A percentile compares a stretch with the other conserved stretches of the same genome.
These are phyloP conservation scores for Bothrops jararaca DNA, from an alignment of 2,113 vertebrate species.

Conservation along the genomic window DNA sequence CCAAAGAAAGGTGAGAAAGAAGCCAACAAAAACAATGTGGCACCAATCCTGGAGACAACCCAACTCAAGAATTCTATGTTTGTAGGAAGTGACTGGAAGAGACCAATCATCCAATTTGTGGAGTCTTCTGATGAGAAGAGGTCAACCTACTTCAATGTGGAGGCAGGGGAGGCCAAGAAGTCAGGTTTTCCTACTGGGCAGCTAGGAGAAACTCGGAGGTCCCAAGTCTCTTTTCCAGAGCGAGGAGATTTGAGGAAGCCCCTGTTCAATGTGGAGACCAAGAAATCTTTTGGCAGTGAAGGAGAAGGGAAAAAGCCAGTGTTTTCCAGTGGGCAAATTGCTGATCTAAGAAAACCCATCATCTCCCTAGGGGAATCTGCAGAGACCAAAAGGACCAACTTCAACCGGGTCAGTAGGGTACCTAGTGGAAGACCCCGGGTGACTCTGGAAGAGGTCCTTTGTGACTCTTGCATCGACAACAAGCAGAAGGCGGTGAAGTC, in stretches of 20 bases:
- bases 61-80: slow-evolving; percentile 71
- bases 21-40: slow-evolving; percentile 50
- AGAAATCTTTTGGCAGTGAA: slow-evolving; percentile 58
- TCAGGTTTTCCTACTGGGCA: slow-evolving; percentile 63
- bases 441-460: slow-evolving; percentile 77
- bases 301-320: slow-evolving; percentile 56
- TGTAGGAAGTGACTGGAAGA: slow-evolving; percentile 69
- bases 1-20: slow-evolving; percentile 52
- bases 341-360: slow-evolving; percentile 61
- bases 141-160: slow-evolving; percentile 77
- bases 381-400: slow-evolving; percentile 58
- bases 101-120: slow-evolving; percentile 77
- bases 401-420: slow-evolving; percentile 48
- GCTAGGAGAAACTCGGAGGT: slow-evolving; percentile 67
- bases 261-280: slow-evolving; percentile 68
- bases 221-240: slow-evolving; percentile 64
- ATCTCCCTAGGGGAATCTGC: slow-evolving; percentile 57
- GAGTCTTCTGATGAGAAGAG: slow-evolving; percentile 73
- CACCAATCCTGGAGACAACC: slow-evolving; percentile 52
- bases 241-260: slow-evolving; percentile 71
- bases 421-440: slow-evolving; percentile 53
- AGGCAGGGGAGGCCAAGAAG: slow-evolving; percentile 66
- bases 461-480: slow-evolving; percentile 89
- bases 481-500: slow-evolving; percentile 90
- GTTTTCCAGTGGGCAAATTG: slow-evolving; percentile 55